Evolutionary conservation across 2,888 invertebrate species (phyloP).

Genomic region (Dioctria linearis): DNA sequence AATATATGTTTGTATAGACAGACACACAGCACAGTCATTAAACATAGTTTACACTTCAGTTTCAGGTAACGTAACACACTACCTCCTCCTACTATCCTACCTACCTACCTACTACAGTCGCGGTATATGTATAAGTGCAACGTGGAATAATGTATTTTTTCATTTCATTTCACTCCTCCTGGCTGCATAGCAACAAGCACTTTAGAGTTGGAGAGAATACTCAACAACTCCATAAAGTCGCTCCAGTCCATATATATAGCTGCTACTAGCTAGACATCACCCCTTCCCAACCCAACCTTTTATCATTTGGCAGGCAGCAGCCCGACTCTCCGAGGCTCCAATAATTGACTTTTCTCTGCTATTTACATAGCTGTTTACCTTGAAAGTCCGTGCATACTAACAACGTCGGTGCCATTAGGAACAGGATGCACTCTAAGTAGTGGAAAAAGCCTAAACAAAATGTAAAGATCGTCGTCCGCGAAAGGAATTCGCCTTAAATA

Average conservation of each 20-base stretch:
- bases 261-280: background rate
- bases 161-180: background rate
- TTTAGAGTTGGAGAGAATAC: background rate
- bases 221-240: background rate
- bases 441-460: constrained; percentile 1
- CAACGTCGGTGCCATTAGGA: constrained; percentile 3
- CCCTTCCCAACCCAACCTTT: background rate
- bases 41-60: background rate
- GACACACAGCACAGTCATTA: background rate
- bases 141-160: background rate
- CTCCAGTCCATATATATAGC: background rate
- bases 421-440: constrained; percentile 1
- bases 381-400: background rate
- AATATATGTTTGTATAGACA: background rate
- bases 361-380: constrained; percentile 9
- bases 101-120: background rate
- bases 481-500: background rate
- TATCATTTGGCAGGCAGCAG: background rate
- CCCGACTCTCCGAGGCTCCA: background rate
- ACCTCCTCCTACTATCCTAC: too few species aligned
- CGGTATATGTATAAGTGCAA: background rate
- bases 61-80: too few species aligned
- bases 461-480: background rate
- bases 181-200: constrained; percentile 1
- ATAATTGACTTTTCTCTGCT: constrained; percentile 10